Percentiles rank a stretch among this genome's conserved stretches.
These are phyloP conservation scores for Timandra comae DNA, from an alignment of 2,888 invertebrate species.

Conservation along the genomic window DNA sequence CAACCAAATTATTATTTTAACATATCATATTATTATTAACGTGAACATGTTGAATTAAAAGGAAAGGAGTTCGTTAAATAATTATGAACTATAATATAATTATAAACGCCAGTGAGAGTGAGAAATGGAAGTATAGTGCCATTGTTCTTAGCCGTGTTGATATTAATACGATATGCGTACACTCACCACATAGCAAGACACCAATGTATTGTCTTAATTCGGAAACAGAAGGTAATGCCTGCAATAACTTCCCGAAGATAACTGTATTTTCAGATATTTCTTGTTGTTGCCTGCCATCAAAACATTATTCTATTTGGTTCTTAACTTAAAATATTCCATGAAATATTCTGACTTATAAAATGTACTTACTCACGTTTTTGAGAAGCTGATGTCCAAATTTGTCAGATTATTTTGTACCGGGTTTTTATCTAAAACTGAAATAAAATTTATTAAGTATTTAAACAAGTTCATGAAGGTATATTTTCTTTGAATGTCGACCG, in stretches of 20 bases:
- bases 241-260: constrained; percentile 25
- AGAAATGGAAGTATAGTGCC: too few relatives aligned
- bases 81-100: too few relatives aligned
- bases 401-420: constrained; percentile 30
- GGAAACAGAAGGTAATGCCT: constrained; percentile 29
- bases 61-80: too few relatives aligned
- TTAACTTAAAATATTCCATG: background rate
- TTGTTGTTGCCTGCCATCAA: constrained; percentile 30
- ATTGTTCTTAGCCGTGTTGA: too few relatives aligned
- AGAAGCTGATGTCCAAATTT: constrained; percentile 39
- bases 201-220: constrained; percentile 57
- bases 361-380: constrained; percentile 73
- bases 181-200: constrained; percentile 55
- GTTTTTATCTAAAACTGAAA: constrained; percentile 40
- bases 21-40: too few relatives aligned
- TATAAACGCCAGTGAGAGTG: too few relatives aligned
- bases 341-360: constrained; percentile 5
- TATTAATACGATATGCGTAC: constrained; percentile 9
- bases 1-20: too few relatives aligned
- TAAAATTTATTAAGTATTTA: background rate
- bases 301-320: constrained; percentile 4
- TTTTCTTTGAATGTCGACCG: background rate
- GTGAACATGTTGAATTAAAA: too few relatives aligned
- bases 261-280: constrained; percentile 25
- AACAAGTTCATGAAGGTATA: background rate